phyloP scores from a whole-genome alignment of 2,113 vertebrate genomes.

The Bothrops jararaca region DNA sequence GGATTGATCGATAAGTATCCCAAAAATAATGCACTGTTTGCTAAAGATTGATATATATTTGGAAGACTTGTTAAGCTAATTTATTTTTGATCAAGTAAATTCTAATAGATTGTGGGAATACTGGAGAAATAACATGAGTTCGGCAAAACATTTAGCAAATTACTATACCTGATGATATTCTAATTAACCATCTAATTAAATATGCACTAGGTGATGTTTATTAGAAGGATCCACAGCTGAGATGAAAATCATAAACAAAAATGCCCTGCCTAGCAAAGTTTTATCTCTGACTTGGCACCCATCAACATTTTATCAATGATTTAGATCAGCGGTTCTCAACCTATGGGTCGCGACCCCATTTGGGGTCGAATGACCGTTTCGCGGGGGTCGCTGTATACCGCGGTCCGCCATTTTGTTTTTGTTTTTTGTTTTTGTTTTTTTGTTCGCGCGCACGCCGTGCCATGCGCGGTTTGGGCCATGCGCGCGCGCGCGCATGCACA shows the following conservation, averaged over 20 bases:
- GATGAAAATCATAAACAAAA: neutral
- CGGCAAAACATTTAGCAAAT: neutral
- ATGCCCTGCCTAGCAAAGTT: neutral
- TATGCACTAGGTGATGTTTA: neutral
- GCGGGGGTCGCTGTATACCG: too few species aligned
- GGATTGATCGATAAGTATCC: neutral
- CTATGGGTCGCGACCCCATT: too few species aligned
- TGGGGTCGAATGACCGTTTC: too few species aligned
- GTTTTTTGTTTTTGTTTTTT: too few species aligned
- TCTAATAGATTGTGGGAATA: neutral
- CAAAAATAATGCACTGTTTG: neutral
- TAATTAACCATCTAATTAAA: neutral
- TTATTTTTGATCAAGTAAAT: neutral
- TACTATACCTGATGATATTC: neutral
- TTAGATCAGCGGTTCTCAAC: too few species aligned
- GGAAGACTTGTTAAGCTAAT: neutral
- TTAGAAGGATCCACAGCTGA: neutral
- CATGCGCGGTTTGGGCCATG: too few species aligned
- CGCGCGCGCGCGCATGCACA: too few species aligned
- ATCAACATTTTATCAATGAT: neutral
- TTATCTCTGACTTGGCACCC: neutral
- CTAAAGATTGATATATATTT: neutral
- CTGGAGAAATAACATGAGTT: neutral
- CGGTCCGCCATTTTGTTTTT: too few species aligned
- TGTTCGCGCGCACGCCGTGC: too few species aligned